Conservation (phyloP, 2,888 invertebrate genomes). For the Lottia gigantea region DNA sequence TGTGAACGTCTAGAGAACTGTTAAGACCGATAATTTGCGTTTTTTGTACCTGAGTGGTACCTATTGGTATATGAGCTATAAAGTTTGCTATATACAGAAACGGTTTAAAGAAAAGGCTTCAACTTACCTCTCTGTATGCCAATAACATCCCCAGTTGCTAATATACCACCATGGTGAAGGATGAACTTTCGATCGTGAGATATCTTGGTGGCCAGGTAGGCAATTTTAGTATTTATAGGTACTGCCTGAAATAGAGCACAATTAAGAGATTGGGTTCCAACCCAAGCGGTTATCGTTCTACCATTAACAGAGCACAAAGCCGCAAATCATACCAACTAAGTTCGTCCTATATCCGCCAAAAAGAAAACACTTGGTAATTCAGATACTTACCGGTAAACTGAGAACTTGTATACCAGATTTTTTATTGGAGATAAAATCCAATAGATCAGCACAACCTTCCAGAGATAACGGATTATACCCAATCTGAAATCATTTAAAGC, state of each 20-base stretch:
- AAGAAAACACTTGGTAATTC: background rate
- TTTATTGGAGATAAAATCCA: conserved; percentile 49
- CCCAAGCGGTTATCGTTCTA: no score
- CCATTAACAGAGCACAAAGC: no score
- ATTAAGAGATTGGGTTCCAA: background rate
- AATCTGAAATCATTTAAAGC: conserved; percentile 42
- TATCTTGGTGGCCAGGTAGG: conserved; percentile 55
- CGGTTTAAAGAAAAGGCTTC: background rate
- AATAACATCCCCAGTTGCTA: conserved; percentile 57
- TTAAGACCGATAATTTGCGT: no score
- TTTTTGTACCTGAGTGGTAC: no score
- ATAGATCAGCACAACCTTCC: conserved; percentile 62
- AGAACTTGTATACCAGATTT: conserved; percentile 45
- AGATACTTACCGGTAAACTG: conserved; percentile 50
- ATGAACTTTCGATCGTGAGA: conserved; percentile 47
- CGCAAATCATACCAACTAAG: no score
- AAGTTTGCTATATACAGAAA: no score
- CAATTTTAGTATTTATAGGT: conserved; percentile 59
- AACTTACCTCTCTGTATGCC: conserved; percentile 56
- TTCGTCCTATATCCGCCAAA: background rate
- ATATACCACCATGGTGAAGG: conserved; percentile 56
- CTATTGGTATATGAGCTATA: no score
- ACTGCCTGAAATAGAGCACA: conserved; percentile 46
- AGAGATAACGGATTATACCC: conserved; percentile 64
- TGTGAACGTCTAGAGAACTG: no score